Conservation (phyloP, 1,140 invertebrate genomes). For the Palaemon carinicauda region DNA sequence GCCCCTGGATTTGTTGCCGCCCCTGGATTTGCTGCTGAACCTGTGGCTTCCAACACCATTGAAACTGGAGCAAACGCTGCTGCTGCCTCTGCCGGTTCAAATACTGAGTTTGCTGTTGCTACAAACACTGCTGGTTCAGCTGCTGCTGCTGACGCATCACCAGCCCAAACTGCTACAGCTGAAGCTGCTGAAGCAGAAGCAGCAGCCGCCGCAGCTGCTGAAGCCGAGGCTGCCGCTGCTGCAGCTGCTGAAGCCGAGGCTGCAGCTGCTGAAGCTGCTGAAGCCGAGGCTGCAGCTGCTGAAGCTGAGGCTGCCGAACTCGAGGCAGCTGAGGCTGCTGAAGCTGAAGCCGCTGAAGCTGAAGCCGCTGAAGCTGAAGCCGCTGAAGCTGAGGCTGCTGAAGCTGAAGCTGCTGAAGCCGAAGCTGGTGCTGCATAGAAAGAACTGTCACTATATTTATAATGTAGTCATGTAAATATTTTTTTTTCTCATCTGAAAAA, state of each 20-base stretch:
- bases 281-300: background rate
- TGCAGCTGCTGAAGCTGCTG: constrained; percentile 4
- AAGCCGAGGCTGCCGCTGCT: background rate
- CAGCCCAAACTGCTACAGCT: background rate
- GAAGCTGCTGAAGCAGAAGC: constrained; percentile 11
- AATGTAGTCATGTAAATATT: background rate
- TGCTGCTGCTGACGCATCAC: background rate
- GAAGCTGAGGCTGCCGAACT: constrained; percentile 21
- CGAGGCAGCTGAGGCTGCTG: background rate
- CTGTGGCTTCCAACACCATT: background rate
- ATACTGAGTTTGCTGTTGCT: background rate
- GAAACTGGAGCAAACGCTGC: background rate
- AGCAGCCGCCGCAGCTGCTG: constrained; percentile 2
- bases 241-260: constrained; percentile 15
- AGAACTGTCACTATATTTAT: background rate
- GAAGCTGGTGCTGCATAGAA: constrained; percentile 20
- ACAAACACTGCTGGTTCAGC: background rate
- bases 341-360: background rate
- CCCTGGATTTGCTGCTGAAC: background rate
- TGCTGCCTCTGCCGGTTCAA: background rate
- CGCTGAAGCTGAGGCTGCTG: background rate
- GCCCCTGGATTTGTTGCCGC: background rate
- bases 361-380: background rate
- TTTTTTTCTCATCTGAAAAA: background rate
- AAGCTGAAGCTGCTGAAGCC: background rate